Percentiles rank a stretch among this genome's conserved stretches.
These are phyloP conservation scores for Tetragonula carbonaria DNA, from an alignment of 2,888 invertebrate species.

Conservation along the genomic window DNA sequence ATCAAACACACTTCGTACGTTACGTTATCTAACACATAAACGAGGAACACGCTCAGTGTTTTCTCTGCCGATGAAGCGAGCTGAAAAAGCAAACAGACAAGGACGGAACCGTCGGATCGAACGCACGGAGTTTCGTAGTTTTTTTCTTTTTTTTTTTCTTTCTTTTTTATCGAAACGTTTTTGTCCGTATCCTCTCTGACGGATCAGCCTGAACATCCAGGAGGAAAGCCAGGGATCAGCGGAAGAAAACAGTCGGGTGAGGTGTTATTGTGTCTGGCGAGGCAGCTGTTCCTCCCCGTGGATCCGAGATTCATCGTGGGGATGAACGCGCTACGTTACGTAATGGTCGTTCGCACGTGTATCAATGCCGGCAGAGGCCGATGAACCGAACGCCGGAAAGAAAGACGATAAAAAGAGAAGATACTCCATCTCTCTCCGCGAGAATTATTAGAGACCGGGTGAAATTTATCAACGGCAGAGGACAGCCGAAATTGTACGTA, in stretches of 20 bases:
- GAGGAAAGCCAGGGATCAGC: neutral
- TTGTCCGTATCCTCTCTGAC: neutral
- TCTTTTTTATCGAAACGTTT: neutral
- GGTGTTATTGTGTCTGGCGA: neutral
- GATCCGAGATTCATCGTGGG: conserved; percentile 25
- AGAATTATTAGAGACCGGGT: conserved; percentile 2
- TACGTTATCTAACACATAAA: neutral
- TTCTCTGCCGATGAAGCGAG: neutral
- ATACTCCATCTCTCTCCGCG: neutral
- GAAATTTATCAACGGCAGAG: conserved; percentile 1
- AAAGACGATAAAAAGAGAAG: neutral
- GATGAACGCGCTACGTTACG: conserved; percentile 5
- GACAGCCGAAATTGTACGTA: neutral
- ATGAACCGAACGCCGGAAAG: neutral
- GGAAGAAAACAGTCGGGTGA: neutral
- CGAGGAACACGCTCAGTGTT: neutral
- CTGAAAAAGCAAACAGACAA: conserved; percentile 44
- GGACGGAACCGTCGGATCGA: neutral
- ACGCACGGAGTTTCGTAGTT: neutral
- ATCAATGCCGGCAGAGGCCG: neutral
- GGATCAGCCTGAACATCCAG: neutral
- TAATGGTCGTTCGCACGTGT: conserved; percentile 21
- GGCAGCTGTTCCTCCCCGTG: neutral
- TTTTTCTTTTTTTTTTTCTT: too few species aligned
- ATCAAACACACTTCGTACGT: neutral